Evolutionary conservation across 2,797 vertebrate genomes (phyloP).

Genomic region (Bradypodion pumilum): DNA sequence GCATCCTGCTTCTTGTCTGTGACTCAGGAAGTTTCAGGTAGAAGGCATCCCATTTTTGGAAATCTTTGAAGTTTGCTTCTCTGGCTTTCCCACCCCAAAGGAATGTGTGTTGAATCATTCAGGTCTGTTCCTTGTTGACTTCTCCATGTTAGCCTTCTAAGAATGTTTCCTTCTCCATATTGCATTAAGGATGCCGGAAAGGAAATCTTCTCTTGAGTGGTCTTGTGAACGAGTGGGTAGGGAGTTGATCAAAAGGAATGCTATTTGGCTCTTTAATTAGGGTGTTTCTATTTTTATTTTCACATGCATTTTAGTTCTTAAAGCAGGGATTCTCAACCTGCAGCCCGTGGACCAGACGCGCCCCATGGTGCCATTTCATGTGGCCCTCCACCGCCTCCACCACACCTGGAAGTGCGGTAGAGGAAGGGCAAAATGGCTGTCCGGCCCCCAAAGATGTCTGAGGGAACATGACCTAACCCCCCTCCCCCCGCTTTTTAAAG

Average conservation of each 20-base stretch:
- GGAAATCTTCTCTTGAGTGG: background rate
- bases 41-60: background rate
- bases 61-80: background rate
- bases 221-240: background rate
- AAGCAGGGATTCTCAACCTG: too few relatives aligned
- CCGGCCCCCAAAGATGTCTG: too few relatives aligned
- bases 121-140: background rate
- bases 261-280: background rate
- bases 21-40: background rate
- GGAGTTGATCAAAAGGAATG: background rate
- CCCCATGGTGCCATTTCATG: too few relatives aligned
- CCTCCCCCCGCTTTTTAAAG: too few relatives aligned
- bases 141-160: background rate
- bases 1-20: background rate
- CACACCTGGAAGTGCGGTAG: too few relatives aligned
- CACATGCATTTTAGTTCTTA: background rate
- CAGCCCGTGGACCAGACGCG: too few relatives aligned
- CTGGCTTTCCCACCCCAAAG: background rate
- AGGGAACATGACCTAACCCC: too few relatives aligned
- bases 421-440: too few relatives aligned
- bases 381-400: too few relatives aligned
- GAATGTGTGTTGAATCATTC: background rate
- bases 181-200: background rate
- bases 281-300: background rate
- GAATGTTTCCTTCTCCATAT: background rate